Evolutionary conservation across 1,140 invertebrate genomes (phyloP), one percentile per base, ranked within the genome.

Genomic region (Leptoteleia sp.): DNA sequence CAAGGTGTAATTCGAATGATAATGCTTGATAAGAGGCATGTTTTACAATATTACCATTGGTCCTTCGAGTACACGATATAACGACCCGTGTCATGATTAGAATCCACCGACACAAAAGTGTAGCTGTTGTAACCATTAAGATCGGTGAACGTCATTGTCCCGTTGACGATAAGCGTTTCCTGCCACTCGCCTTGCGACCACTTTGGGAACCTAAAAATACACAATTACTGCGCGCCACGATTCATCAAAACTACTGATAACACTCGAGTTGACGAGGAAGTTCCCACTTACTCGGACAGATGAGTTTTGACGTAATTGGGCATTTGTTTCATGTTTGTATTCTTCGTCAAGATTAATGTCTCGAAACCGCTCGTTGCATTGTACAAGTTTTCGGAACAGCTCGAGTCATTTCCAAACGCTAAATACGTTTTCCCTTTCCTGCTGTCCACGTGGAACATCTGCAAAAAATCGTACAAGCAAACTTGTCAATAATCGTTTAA

Each of bases 161-260:
- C 91, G 29, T 91, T 91, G 17, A 92, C 84, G n/a, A 94, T 91
- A 5, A 90, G 81, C 4, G 93, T 86, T 72, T 93, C 88, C 84
- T 93, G 91, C 93, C 93, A 94, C 33, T 91, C 83, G 6, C 93
- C 93, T 79, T 93, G 91, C 25, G 92, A 89, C 93, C 93, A 94
- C 71, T 91, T 89, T 0, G 93, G 93, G 78, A 93, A 94, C 52
- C 90, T 91, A 67, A 76, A 73, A 72, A 73, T 61, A 68, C 38
- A 52, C 42, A 48, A 57, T 73, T 55, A 64, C 35, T 43, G 35
- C 31, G 17, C 52, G 43, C 54, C 15, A 35, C 37, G 45, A 54
- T 61, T 52, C 4, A 70, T 75, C 27, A 59, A 33, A 47, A 62
- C 27, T 8, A 17, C 7, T 50, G 61, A 67, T 67, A 78, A 55